Base-by-base conservation (phyloP, 64 coral and sea anemone genomes). In the Orbicella faveolata region DNA sequence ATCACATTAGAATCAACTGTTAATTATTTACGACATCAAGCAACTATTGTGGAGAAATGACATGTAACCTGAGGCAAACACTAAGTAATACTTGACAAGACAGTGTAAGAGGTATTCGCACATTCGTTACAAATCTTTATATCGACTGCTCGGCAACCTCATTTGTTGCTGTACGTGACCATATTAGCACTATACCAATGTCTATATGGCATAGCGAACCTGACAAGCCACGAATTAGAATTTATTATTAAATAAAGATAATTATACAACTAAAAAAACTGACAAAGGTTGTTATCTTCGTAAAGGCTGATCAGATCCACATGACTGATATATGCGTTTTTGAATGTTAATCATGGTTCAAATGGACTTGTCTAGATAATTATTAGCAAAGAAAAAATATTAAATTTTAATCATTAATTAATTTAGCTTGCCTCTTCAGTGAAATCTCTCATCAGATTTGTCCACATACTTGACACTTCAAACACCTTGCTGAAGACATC, bases 401-500 rank as follows among this genome's bases (percentile, higher is more conserved):
- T 26, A 25, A 48, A 7, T 26, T 75, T 74, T 23, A 20, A 25
- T 15, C 34, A 63, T 48, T 0, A 73, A 20, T 81, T 12, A 78
- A 54, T 37, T 16, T 59, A 65, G 68, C 36, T 36, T 89, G 93
- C 95, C 92, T 96, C 87, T 17, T 90, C 91, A 39, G 34, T 83
- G n/a, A 93, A 93, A 44, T 93, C 75, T 41, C 90, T 96, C 77
- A 89, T 82, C 16, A 89, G 34, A 62, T 62, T 77, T 75, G 91
- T 62, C 95, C 95, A 96, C 75, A 96, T 96, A 30, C 67, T 93
- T 20, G 90, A 80, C 11, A 96, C 95, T 76, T 96, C 91, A 93
- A 93, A 93, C 16, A 91, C 91, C 52, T 94, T 96, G 77, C 95
- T 93, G 51, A 96, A 96, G 2, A 96, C 95, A 83, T 96, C 95